These are phyloP conservation scores for Nowickia ferox DNA, from an alignment of 2,888 invertebrate genomes.

Conservation along the genomic window DNA sequence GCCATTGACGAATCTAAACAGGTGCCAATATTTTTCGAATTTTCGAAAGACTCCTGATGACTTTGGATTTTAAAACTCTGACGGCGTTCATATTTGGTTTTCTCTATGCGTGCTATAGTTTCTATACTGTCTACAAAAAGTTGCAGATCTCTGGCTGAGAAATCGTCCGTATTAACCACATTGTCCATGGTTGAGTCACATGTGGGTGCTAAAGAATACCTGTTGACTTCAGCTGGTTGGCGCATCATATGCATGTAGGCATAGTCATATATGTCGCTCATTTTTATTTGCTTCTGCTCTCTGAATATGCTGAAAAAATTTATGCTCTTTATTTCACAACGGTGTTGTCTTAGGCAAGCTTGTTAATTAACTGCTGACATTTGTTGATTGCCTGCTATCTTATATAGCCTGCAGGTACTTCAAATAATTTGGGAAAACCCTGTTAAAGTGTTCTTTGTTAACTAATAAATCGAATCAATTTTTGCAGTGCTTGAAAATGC, in stretches of 20 bases:
- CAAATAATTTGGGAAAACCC: background rate
- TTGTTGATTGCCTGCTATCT: background rate
- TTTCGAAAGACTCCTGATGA: conserved; percentile 30
- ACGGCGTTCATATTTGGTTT: conserved; percentile 47
- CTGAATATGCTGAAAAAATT: conserved; percentile 4
- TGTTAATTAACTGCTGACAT: conserved; percentile 26
- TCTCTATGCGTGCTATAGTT: conserved; percentile 76
- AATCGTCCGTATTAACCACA: conserved; percentile 61
- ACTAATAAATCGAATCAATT: background rate
- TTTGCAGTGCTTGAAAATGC: background rate
- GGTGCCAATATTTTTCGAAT: conserved; percentile 38
- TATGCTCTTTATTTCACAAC: background rate
- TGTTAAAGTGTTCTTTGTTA: background rate
- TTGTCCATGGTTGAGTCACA: background rate
- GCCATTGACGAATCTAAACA: conserved; percentile 59
- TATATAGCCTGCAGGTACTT: conserved; percentile 44
- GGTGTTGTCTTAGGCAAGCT: conserved; percentile 28
- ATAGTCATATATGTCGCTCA: conserved; percentile 61
- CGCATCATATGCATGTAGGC: conserved; percentile 46
- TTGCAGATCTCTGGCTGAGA: conserved; percentile 73
- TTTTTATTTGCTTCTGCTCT: conserved; percentile 9
- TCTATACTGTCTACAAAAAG: conserved; percentile 78
- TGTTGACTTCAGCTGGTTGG: conserved; percentile 24
- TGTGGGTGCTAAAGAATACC: conserved; percentile 1
- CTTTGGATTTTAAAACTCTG: conserved; percentile 12